Conservation (phyloP, 2,888 invertebrate species). For the Uloborus plumipes region DNA sequence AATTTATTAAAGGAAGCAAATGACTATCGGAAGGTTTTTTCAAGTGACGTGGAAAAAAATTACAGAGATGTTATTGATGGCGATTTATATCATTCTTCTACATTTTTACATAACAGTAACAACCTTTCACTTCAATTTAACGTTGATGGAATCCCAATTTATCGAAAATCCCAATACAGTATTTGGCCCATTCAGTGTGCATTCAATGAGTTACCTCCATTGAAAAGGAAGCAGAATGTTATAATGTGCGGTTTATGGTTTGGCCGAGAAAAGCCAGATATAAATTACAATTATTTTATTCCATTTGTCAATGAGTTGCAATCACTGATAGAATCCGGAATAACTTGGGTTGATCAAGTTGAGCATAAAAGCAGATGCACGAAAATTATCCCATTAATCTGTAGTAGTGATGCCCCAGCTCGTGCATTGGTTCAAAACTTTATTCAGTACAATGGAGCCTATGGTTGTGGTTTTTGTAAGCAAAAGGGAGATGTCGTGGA, state of each 20-base stretch:
- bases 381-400: not conserved
- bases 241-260: slow-evolving; percentile 4
- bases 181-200: slow-evolving; percentile 6
- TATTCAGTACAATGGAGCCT: slow-evolving; percentile 5
- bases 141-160: slow-evolving; percentile 1
- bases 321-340: not conserved
- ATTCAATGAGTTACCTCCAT: not conserved
- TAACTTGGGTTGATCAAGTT: not conserved
- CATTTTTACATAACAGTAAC: not conserved
- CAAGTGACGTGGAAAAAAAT: not conserved
- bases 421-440: slow-evolving; percentile 17
- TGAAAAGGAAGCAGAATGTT: not conserved
- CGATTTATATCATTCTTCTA: not conserved
- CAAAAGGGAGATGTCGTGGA: not conserved
- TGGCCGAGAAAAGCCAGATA: not conserved
- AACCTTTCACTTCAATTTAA: slow-evolving; percentile 1
- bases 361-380: not conserved
- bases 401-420: slow-evolving; percentile 16
- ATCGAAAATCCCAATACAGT: not conserved
- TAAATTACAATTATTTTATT: not conserved
- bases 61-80: slow-evolving; percentile 15
- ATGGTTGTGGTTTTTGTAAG: slow-evolving; percentile 12
- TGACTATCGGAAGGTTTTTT: not conserved
- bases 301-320: not conserved
- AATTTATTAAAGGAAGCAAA: not conserved